These are phyloP conservation scores for Drosophila dunni DNA, from an alignment of 1,140 invertebrate genomes.

Conservation along the genomic window DNA sequence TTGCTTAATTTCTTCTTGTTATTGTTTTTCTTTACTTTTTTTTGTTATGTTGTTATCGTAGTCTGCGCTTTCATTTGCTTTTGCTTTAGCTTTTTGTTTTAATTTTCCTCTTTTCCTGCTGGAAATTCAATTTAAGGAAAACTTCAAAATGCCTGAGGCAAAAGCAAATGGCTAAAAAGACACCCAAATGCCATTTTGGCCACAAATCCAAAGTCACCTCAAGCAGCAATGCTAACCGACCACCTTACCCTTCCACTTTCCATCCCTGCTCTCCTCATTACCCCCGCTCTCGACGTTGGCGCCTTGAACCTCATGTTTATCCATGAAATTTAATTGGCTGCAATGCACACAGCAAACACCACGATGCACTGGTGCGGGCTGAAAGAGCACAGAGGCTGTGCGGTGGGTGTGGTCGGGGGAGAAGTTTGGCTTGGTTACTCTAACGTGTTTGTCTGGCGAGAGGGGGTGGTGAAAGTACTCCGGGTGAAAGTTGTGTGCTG, in stretches of 20 bases:
- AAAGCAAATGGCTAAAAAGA: constrained; percentile 10
- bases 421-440: too few relatives aligned
- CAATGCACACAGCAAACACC: constrained; percentile 51
- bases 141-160: constrained; percentile 58
- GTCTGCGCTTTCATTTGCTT: constrained; percentile 32
- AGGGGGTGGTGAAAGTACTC: too few relatives aligned
- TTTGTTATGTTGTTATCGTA: constrained; percentile 40
- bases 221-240: constrained; percentile 11
- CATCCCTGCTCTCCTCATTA: neutral
- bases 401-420: neutral
- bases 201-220: constrained; percentile 60
- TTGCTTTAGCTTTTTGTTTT: neutral
- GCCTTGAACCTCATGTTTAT: constrained; percentile 63
- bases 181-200: constrained; percentile 21
- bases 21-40: constrained; percentile 13
- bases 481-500: constrained; percentile 30
- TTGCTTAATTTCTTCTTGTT: constrained; percentile 22
- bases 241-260: neutral
- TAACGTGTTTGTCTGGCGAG: too few relatives aligned
- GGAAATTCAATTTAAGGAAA: constrained; percentile 76
- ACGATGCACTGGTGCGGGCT: constrained; percentile 3
- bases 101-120: constrained; percentile 29
- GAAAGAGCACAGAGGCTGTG: neutral
- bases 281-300: neutral
- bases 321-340: constrained; percentile 75